Evolutionary conservation across 2,888 invertebrate species (phyloP), one percentile per base, ranked within the genome.

Genomic region (Cephalotes varians): DNA sequence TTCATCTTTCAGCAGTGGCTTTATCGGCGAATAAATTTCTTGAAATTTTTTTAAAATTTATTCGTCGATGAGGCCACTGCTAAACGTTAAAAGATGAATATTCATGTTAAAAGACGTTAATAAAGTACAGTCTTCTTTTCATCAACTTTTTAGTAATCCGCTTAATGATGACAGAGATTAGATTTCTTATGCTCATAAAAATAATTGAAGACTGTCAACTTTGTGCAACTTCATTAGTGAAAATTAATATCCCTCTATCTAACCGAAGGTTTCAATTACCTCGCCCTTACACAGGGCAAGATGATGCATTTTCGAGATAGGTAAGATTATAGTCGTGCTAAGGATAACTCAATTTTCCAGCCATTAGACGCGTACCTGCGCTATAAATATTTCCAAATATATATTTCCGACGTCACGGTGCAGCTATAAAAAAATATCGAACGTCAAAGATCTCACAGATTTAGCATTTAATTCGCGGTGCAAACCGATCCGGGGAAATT

Each of bases 381-480:
- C 44, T 60, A 47, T 60, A 62, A 72, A 73, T 73, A 73, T 58
- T 58, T 73, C 31, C 60, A 47, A 31, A 31, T 44, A 73, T 44
- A 73, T 47, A 47, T 62, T 60, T 73, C 15, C 47, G 21, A 73
- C 47, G 73, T 62, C 37, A 54, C 28, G 21, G 12, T 44, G n/a
- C 34, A 60, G 47, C 31, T 62, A 74, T 21, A 34, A 34, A 21
- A 44, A 49, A 60, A 21, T 62, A 44, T 74, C 25, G 73, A 71
- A 37, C 51, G 31, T 31, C 34, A 49, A 10, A 47, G 54, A 44
- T 28, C 10, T 2, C 31, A 31, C 40, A 21, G 21, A 47, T 44
- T 44, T 62, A 34, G 15, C 34, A 6, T 15, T 65, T 76, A 28
- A 65, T 76, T 51, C 34, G 15, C 28, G 64, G 15, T 15, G 44